phyloP scores from a whole-genome alignment of 2,113 vertebrate genomes.

The Lagopus leucura region DNA sequence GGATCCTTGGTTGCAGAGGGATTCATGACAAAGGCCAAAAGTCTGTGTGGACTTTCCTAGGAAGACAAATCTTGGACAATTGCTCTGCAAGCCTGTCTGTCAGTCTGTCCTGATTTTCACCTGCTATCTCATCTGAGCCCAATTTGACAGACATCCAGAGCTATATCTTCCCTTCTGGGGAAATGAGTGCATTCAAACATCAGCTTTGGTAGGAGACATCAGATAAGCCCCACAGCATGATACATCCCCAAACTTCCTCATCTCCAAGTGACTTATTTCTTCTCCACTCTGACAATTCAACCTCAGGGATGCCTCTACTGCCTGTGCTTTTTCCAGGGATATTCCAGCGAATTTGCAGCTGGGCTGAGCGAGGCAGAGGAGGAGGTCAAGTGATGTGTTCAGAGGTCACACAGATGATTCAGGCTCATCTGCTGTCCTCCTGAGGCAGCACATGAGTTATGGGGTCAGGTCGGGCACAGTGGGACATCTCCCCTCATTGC shows the following conservation, averaged over 20 bases:
- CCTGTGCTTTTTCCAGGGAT: not conserved
- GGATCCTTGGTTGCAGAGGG: not conserved
- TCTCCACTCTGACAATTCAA: not conserved
- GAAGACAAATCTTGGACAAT: not conserved
- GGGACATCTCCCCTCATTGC: not conserved
- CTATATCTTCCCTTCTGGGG: not conserved
- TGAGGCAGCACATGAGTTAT: not conserved
- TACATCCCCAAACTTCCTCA: not conserved
- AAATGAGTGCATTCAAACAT: not conserved
- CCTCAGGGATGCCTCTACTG: accelerated
- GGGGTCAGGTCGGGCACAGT: not conserved
- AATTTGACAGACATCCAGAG: not conserved
- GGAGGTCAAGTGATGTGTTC: not conserved
- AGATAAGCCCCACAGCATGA: not conserved
- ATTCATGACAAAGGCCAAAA: not conserved
- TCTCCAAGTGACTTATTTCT: not conserved
- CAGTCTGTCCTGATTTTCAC: not conserved
- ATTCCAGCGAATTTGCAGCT: not conserved
- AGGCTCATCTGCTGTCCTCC: not conserved
- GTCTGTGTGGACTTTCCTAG: not conserved
- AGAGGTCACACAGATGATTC: not conserved
- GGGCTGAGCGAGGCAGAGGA: accelerated
- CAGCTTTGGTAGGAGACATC: not conserved
- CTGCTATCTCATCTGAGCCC: not conserved
- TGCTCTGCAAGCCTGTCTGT: not conserved